Base-by-base conservation (phyloP, 2,797 vertebrate species). In the Nannoperca australis region DNA sequence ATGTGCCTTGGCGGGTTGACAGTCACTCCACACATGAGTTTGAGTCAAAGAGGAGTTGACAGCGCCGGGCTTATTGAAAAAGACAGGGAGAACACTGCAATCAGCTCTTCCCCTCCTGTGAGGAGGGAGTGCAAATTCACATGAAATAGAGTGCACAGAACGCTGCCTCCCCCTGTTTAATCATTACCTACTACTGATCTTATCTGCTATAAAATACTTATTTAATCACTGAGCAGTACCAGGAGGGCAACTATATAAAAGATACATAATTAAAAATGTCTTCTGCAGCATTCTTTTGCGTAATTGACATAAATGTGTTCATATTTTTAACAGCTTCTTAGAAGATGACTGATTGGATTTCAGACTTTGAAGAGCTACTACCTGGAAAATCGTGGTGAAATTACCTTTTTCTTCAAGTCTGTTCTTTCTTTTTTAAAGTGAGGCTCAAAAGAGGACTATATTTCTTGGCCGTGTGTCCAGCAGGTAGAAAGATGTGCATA, bases 41-140 rank as follows among this genome's bases (percentile, higher is more conserved):
- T 88, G 90, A 91, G 88, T 64, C 70, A 88, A 79, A 92, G 88
- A 70, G 81, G 85, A 88, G 81, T 71, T 17, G 88, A 92, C 90
- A 87, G 88, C 50, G 73, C 77, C 17, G 42, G 71, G 81, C 88
- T 92, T 88, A 91, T 89, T 89, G 87, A 56, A 75, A 73, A 87
- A 89, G 91, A 91, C 87, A 89, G 76, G 77, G 83, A 86, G 90
- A 91, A 88, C 84, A 84, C 85, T 78, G 88, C 89, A 91, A 94
- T 93, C 91, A 91, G 84, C 81, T 85, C 81, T 60, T 81, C 84
- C 69, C 76, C 83, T 89, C 86, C 92, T 88, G 82, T 64, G 82
- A 76, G 86, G 73, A 76, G 65, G 63, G 83, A 76, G 73, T 81
- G 84, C 76, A 91, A 85, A 88, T 85, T 89, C 87, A 85, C 85